Evolutionary conservation across 2,888 invertebrate genomes (phyloP).

Genomic region (Hemaris fuciformis): DNA sequence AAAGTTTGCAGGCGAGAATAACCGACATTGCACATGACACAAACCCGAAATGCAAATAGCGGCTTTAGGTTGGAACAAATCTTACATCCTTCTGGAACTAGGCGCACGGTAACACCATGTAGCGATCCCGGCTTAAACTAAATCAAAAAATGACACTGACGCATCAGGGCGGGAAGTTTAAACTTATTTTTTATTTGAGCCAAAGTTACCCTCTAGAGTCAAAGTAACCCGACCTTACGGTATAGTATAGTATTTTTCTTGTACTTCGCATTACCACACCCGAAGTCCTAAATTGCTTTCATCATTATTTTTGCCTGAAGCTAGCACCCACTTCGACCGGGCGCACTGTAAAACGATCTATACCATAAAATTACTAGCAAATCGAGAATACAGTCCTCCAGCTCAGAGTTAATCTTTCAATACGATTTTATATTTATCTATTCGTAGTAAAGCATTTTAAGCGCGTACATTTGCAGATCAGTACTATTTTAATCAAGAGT

Average conservation of each 20-base stretch:
- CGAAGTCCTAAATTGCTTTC: neutral
- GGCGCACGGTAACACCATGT: no score
- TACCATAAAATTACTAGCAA: neutral
- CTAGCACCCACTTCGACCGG: neutral
- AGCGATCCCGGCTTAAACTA: no score
- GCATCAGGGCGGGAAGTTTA: no score
- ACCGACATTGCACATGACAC: no score
- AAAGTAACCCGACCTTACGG: neutral
- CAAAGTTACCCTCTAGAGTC: no score
- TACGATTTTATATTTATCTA: neutral
- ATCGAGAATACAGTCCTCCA: neutral
- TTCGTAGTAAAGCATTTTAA: neutral
- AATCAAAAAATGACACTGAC: no score
- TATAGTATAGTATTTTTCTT: neutral
- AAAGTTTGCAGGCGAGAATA: no score
- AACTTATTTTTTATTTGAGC: no score
- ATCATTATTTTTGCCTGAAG: neutral
- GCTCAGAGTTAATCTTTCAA: neutral
- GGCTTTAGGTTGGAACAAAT: no score
- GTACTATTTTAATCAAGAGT: neutral
- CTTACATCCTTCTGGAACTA: no score
- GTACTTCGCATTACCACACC: neutral
- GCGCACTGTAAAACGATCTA: neutral
- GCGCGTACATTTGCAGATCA: neutral
- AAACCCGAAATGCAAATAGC: no score